A percentile compares a stretch with the other conserved stretches of the same genome.
These are phyloP conservation scores for Alligator sinensis DNA, from an alignment of 2,113 vertebrate genomes.

Conservation along the genomic window DNA sequence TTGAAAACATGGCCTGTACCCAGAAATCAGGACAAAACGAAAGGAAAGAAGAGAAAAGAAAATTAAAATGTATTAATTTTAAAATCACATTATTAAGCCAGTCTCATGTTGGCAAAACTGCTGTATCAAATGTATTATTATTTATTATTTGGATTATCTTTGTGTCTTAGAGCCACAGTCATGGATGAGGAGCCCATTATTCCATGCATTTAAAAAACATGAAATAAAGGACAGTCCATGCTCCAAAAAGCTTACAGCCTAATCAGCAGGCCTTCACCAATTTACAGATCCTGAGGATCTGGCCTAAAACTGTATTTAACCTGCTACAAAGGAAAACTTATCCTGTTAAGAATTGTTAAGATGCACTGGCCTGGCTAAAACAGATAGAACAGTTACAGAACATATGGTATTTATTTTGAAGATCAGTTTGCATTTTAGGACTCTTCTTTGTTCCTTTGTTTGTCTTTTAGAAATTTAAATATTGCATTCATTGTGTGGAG, in stretches of 20 bases:
- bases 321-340: neutral
- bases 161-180: neutral
- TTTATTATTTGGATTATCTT: neutral
- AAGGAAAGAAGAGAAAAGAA: neutral
- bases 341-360: neutral
- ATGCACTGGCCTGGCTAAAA: neutral
- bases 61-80: neutral
- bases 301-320: neutral
- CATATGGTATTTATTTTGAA: neutral
- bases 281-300: neutral
- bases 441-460: neutral
- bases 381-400: neutral
- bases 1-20: neutral
- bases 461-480: too few species aligned
- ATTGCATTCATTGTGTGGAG: neutral
- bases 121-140: neutral
- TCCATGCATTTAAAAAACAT: too few species aligned
- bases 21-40: neutral
- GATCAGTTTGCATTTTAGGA: neutral
- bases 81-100: neutral
- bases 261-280: neutral
- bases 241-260: neutral
- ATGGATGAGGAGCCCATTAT: neutral
- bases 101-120: neutral
- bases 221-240: neutral